Conservation (phyloP, 1,140 invertebrate genomes). For the Drosophila rhopaloa region DNA sequence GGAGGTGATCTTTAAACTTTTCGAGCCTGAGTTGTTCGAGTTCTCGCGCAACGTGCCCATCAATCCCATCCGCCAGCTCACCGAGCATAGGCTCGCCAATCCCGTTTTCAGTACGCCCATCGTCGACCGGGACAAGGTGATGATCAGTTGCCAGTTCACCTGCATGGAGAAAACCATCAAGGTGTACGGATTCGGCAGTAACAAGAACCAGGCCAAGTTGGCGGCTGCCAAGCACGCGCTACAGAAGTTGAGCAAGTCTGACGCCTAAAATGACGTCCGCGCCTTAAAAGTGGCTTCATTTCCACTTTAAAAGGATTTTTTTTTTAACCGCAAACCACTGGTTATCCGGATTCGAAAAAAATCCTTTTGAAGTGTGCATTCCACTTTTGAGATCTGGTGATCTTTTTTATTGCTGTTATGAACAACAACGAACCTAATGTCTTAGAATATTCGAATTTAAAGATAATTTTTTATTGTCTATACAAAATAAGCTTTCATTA, state of each 20-base stretch:
- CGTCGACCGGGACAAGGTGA: slow-evolving; percentile 84
- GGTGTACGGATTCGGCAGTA: slow-evolving; percentile 89
- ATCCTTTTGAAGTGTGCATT: neutral
- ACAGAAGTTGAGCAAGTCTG: slow-evolving; percentile 59
- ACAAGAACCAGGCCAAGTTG: slow-evolving; percentile 89
- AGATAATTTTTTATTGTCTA: too few relatives aligned
- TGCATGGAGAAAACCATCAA: slow-evolving; percentile 86
- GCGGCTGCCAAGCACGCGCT: slow-evolving; percentile 91
- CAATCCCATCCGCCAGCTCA: slow-evolving; percentile 93
- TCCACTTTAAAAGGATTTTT: slow-evolving; percentile 3
- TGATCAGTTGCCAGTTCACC: slow-evolving; percentile 88
- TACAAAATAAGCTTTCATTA: too few relatives aligned
- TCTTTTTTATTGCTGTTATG: neutral
- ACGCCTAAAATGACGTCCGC: slow-evolving; percentile 16
- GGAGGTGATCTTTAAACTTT: slow-evolving; percentile 91
- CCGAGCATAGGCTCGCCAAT: slow-evolving; percentile 89
- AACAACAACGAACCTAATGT: neutral
- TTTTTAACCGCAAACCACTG: neutral
- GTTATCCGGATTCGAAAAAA: slow-evolving; percentile 2
- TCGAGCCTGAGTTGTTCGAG: slow-evolving; percentile 89
- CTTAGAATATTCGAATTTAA: too few relatives aligned
- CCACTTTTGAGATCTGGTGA: too few relatives aligned
- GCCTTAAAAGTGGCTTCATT: neutral
- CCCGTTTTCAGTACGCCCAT: slow-evolving; percentile 85
- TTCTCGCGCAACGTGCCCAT: slow-evolving; percentile 94